Evolutionary conservation across 2,113 vertebrate species (phyloP), one percentile per base, ranked within the genome.

Genomic region (Siphamia tubifer): DNA sequence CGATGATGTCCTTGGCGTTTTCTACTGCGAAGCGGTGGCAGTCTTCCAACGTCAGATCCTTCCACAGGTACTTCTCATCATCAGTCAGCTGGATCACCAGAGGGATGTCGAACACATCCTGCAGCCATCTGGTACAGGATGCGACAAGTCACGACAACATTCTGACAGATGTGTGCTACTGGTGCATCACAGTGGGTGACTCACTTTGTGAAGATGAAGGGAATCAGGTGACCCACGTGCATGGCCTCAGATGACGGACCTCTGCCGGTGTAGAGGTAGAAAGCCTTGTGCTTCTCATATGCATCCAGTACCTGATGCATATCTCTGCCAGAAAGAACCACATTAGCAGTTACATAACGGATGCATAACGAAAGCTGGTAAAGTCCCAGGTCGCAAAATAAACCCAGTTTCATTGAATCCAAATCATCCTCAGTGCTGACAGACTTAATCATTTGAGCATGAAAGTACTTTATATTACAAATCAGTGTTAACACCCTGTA

Each of bases 61-160:
- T 99, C 98, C 98, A 99, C 76, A 99, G 92, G 73, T 96, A 99
- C 63, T 99, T 99, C 88, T 99, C 98, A 39, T 99, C 98, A 10
- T 99, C 98, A 0, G 96, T 99, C 90, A 99, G 60, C 87, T 99
- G 98, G 83, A 99, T 89, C 57, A 99, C 94, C 87, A 99, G 79
- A 0, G 98, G 98, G 30, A 99, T 93, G 16, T 96, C 90, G 56
- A 99, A 99, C 12, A 95, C 93, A 23, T 99, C 96, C 87, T 99
- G 97, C 43, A 99, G 90, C 97, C 97, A 99, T 83, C 97, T 99
- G 58, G 10, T 4, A 47, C 11, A 16, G 15, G 12, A 13, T 21
- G n/a, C 17, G 1, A 6, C 24, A 9, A 47, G 23, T 9, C 9
- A 56, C 30, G 9, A 24, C 4, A 38, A 28, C 2, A 0, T 1